Base-by-base conservation (phyloP, 2,888 invertebrate genomes). In the Polymixis lichenea region DNA sequence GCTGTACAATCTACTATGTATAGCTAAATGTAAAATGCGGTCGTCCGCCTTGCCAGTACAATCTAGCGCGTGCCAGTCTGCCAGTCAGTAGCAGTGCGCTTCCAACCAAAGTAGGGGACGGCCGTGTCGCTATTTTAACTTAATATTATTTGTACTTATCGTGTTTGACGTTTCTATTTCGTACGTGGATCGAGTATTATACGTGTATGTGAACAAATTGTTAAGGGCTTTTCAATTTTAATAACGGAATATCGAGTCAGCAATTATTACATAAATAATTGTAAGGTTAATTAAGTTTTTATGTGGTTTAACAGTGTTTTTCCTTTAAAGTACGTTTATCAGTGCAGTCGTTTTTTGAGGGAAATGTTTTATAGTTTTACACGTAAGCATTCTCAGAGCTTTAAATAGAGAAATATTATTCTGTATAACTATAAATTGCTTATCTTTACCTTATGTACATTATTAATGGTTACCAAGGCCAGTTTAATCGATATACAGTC, bases 11-110 rank as follows among this genome's bases (percentile, higher is more conserved):
- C 19, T 60, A 28, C 25, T 46, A 56, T 19, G 25, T 61, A 38
- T 38, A 38, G 38, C 51, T 38, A n/a, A 46, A 72, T 62, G 1
- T 17, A n/a, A 53, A 53, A 79, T 49, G 74, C 55, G 46, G 46
- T 5, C 55, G 77, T 19, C 62, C 28, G 68, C 46, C 19, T 3
- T 7, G 46, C 9, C n/a, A 8, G 62, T 32, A 22, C 55, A n/a
- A 55, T 70, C 28, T 82, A 82, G 82, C 85, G 32, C 62, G 76
- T 11, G 11, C 43, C 43, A 43, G 38, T 43, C 9, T 0, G 43
- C 43, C 43, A 43, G 43, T 9, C 43, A 32, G 32, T 32, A 11
- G 9, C 85, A 82, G 82, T 82, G 25, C 62, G 82, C 66, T 60
- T 64, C 1, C 11, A 51, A 13, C 70, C 32, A 46, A 56, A 15